Conservation (phyloP, 2,888 invertebrate species). For the Alloplasta piceator region DNA sequence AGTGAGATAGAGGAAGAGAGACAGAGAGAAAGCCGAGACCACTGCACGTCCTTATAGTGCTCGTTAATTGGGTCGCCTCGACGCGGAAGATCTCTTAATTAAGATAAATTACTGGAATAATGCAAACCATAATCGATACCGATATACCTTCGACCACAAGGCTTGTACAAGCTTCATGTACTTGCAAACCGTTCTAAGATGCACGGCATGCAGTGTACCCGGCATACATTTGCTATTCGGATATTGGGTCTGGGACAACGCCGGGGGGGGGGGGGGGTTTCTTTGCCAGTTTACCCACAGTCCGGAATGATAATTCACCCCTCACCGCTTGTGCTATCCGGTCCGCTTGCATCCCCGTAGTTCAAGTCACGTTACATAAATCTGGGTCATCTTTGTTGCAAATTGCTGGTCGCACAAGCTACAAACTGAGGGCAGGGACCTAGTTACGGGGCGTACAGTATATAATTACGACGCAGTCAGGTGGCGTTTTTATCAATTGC, state of each 20-base stretch:
- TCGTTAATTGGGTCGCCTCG: conserved; percentile 50
- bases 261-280: conserved; percentile 51
- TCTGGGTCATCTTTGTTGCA: conserved; percentile 50
- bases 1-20: conserved; percentile 1
- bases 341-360: conserved; percentile 23
- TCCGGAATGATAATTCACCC: conserved; percentile 35
- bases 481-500: conserved; percentile 12
- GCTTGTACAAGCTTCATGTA: not conserved
- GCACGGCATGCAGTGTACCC: not conserved
- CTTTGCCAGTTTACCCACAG: conserved; percentile 38
- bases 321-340: conserved; percentile 25
- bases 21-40: conserved; percentile 8
- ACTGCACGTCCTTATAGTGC: conserved; percentile 18
- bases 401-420: conserved; percentile 48
- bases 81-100: conserved; percentile 52
- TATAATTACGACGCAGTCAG: conserved; percentile 20
- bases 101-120: conserved; percentile 51
- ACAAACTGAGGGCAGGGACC: conserved; percentile 24
- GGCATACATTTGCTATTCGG: conserved; percentile 38
- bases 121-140: conserved; percentile 43
- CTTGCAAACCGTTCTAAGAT: not conserved
- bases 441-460: conserved; percentile 16
- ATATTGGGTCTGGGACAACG: conserved; percentile 37
- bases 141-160: conserved; percentile 6
- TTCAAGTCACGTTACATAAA: conserved; percentile 44